phyloP scores from a whole-genome alignment of 2,113 vertebrate genomes.

The Epinephelus fuscoguttatus region DNA sequence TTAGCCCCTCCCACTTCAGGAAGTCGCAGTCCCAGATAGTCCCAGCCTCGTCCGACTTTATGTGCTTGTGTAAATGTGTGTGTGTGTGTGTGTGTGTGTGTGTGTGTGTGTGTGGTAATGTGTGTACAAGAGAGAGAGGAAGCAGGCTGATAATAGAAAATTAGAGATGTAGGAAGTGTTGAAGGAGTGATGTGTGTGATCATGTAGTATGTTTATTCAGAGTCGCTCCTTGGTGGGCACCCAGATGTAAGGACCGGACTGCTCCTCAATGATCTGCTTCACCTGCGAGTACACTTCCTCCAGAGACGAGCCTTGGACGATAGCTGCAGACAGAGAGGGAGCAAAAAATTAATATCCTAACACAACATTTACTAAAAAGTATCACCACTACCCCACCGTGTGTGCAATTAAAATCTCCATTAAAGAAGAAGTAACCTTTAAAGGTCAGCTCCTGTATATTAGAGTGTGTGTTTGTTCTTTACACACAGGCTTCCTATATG shows the following conservation, averaged over 20 bases:
- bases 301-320: conserved; percentile 94
- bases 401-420: not conserved
- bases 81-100: conserved; percentile 57
- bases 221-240: conserved; percentile 95
- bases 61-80: conserved; percentile 66
- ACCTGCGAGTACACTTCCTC: conserved; percentile 97
- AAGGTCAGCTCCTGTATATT: not conserved
- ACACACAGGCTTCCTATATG: not conserved
- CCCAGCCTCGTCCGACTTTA: conserved; percentile 60
- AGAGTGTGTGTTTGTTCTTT: not conserved
- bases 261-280: conserved; percentile 97
- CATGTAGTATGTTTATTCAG: conserved; percentile 80
- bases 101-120: conserved; percentile 27
- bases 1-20: conserved; percentile 78
- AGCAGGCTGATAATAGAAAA: conserved; percentile 83
- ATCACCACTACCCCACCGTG: not conserved
- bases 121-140: conserved; percentile 39
- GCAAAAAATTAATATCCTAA: not conserved
- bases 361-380: not conserved
- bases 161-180: conserved; percentile 53
- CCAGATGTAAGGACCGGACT: conserved; percentile 98
- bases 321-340: conserved; percentile 83
- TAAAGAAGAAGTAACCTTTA: not conserved
- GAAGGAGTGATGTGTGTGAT: conserved; percentile 48
- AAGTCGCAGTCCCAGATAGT: conserved; percentile 77